These are phyloP conservation scores for Eumaeus atala DNA, from an alignment of 1,140 invertebrate genomes.

Conservation along the genomic window DNA sequence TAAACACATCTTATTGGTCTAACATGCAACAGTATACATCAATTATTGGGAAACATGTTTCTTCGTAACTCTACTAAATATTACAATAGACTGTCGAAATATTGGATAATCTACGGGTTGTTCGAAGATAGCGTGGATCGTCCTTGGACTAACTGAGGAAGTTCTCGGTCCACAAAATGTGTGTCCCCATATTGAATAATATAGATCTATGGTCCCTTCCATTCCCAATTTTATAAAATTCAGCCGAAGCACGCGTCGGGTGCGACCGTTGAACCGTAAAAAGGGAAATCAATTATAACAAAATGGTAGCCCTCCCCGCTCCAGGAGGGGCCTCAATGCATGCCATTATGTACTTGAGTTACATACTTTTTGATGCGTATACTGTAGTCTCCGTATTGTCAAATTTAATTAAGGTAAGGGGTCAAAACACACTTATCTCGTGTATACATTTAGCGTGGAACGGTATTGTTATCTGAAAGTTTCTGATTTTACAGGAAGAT, in stretches of 20 bases:
- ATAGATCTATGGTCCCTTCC: conserved; percentile 21
- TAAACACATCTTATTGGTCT: no score
- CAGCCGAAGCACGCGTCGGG: conserved; percentile 36
- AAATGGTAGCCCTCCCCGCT: conserved; percentile 46
- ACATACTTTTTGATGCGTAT: conserved; percentile 5
- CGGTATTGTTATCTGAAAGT: no score
- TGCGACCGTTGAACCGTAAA: conserved; percentile 51
- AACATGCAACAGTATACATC: no score
- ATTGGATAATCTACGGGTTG: conserved; percentile 7
- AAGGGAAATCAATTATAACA: conserved; percentile 63
- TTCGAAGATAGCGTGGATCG: conserved; percentile 22
- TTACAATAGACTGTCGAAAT: conserved; percentile 1
- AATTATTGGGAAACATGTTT: no score
- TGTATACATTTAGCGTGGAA: neutral
- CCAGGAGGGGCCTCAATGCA: conserved; percentile 17
- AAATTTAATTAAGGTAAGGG: conserved; percentile 6
- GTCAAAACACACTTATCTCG: neutral
- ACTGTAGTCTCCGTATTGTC: neutral
- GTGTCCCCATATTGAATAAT: conserved; percentile 30
- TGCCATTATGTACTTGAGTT: conserved; percentile 9
- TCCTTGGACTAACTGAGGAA: conserved; percentile 18
- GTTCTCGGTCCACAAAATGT: conserved; percentile 26
- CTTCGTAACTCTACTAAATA: no score
- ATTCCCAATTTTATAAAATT: conserved; percentile 31
- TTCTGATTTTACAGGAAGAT: no score